These are phyloP conservation scores for Gymnogyps californianus DNA, from an alignment of 2,113 vertebrate species.

Conservation along the genomic window DNA sequence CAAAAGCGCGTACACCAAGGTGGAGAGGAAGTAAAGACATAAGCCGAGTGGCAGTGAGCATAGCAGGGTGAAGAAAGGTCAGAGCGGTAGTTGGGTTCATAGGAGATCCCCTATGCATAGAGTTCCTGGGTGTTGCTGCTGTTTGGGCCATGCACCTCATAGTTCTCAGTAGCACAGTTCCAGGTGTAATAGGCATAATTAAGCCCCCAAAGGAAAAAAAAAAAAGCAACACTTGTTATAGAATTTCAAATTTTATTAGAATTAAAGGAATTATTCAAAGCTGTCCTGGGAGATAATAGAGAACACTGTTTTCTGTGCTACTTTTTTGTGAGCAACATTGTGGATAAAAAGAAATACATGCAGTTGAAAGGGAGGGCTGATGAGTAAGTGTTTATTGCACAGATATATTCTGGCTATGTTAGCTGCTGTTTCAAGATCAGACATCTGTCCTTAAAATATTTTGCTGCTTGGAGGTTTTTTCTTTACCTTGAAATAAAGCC, in stretches of 20 bases:
- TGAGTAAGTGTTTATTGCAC: slow-evolving; percentile 37
- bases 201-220: background rate
- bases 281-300: slow-evolving; percentile 32
- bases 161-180: background rate
- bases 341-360: slow-evolving; percentile 33
- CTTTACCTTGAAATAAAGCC: slow-evolving; percentile 48
- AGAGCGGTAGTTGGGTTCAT: background rate
- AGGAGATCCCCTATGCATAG: rapidly evolving
- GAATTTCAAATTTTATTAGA: slow-evolving; percentile 34
- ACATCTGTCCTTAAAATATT: slow-evolving; percentile 57
- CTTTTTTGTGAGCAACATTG: background rate
- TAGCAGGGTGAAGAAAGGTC: background rate
- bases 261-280: slow-evolving; percentile 55
- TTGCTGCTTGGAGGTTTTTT: slow-evolving; percentile 19
- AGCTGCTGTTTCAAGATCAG: slow-evolving; percentile 47
- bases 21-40: background rate
- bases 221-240: background rate
- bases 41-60: background rate
- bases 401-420: background rate
- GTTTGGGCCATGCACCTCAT: background rate
- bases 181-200: background rate
- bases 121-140: background rate
- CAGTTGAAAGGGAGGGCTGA: background rate
- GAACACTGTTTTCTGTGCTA: slow-evolving; percentile 41
- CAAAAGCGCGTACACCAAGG: background rate